A percentile compares a stretch with the other conserved stretches of the same genome.
Evolutionary conservation across 2,797 vertebrate genomes (phyloP).

Genomic region (Morelia viridis): DNA sequence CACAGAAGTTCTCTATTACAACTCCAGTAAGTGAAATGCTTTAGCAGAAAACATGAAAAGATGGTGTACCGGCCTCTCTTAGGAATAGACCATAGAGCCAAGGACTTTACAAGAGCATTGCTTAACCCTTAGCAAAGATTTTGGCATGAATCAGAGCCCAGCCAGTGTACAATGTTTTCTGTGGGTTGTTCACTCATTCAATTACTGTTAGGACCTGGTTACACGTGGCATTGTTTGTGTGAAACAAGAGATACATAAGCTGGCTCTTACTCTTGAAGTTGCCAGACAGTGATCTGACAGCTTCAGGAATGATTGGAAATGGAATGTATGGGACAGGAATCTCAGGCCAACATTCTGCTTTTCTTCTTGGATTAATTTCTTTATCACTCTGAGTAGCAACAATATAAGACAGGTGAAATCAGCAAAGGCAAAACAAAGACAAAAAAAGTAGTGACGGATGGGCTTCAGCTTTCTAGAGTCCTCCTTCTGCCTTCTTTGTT

Average conservation of each 20-base stretch:
- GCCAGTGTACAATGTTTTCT: neutral
- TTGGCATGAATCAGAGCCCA: neutral
- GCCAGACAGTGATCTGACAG: neutral
- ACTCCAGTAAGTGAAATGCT: neutral
- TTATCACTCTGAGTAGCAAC: too few species aligned
- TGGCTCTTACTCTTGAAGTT: neutral
- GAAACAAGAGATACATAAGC: neutral
- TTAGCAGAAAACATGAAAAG: rapidly evolving
- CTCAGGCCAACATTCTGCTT: neutral
- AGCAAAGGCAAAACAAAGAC: neutral
- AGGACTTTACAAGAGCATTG: rapidly evolving
- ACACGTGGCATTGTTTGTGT: neutral
- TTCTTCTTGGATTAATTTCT: neutral
- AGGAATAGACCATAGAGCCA: neutral
- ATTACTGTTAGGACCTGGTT: neutral
- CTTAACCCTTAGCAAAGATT: neutral
- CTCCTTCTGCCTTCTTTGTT: too few species aligned
- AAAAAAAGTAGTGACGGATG: neutral
- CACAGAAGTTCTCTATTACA: slow-evolving; percentile 12
- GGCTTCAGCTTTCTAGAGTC: too few species aligned
- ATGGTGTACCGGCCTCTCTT: neutral
- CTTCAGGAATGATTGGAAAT: neutral
- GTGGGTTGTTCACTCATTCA: neutral
- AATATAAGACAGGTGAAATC: neutral
- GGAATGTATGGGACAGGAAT: neutral